Evolutionary conservation across 2,113 vertebrate species (phyloP), one percentile per base, ranked within the genome.

Genomic region (Baryphthengus martii): DNA sequence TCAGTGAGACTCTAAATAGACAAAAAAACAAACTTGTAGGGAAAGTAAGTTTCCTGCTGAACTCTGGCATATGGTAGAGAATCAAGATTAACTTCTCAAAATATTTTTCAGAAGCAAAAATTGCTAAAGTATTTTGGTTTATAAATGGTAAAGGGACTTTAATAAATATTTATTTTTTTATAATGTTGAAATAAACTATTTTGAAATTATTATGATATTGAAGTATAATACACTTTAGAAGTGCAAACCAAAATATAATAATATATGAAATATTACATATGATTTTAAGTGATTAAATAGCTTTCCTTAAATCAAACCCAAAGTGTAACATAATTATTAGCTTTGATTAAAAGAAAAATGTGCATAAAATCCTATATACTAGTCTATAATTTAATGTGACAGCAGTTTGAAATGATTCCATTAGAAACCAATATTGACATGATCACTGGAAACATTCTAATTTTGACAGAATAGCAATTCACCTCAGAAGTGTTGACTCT

Each of bases 1-100:
- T 88, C 82, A 88, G 18, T 74, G 35, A 90, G 72, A 83, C 44
- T 93, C 50, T 83, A 96, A 96, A 93, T n/a, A 95, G 65, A 20
- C 26, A 78, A 76, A 89, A 88, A 33, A 4, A 0, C 75, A 94
- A 82, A 83, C 63, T 42, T 88, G 29, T 42, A 85, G 47, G 49
- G 23, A 95, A 67, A 47, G 3, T 62, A 89, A 79, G 42, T 62
- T 95, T 96, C 89, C 89, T 95, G 87, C 53, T 85, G 65, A 88
- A 85, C 62, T 89, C 44, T 56, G 31, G 23, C 26, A 25, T 65
- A 25, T 26, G 39, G 29, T 52, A 77, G 17, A 50, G 23, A 67
- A 85, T 71, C 39, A 88, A 77, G 42, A 62, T 76, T 67, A 92
- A 62, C 33, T 62, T 59, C 47, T 91, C 20, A 59, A 85, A 88